Base-by-base conservation (phyloP, 2,113 vertebrate genomes). In the Condylura cristata region DNA sequence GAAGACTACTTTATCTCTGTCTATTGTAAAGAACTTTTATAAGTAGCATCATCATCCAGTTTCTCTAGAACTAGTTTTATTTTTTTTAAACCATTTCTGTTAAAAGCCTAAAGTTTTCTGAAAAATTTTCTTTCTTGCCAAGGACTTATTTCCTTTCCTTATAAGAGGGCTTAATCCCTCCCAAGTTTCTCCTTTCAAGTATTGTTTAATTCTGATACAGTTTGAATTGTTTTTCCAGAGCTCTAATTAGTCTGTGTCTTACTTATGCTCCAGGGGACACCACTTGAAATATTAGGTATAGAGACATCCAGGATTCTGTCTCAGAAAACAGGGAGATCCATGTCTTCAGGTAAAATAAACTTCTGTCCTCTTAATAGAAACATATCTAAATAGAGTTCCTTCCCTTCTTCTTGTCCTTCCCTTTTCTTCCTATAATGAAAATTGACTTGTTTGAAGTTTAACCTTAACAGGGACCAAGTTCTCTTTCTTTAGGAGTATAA, bases 41-140 rank as follows among this genome's bases (percentile, higher is more conserved):
- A 63, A 76, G 37, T n/a, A 53, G 28, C 7, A n/a, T 7, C 13
- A 24, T 63, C 17, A 39, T 24, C 32, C 32, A 37, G 3, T 76
- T 81, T 84, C 41, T 6, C 24, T 61, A 72, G 65, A 34, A 70
- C 8, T 24, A 3, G 30, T 10, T 0, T 44, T 39, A n/a, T 10
- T 0, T 44, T 39, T 56, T n/a, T 80, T 68, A 24, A 1, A 51
- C 2, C 46, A 66, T 66, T 80, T 13, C 26, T 44, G 32, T 44
- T 72, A 63, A 32, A 12, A 61, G 58, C 18, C 41, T 80, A 39
- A 0, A 46, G 2, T 58, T 90, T 88, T 60, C 30, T 63, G 61
- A 92, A 72, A 84, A 76, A 72, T 81, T 91, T 41, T 60, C 81
- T 92, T 90, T 76, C 7, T 87, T 95, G 61, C 48, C 68, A 63